Evolutionary conservation across 1,140 invertebrate genomes (phyloP), one percentile per base, ranked within the genome.

Genomic region (Aleiodes sp.): DNA sequence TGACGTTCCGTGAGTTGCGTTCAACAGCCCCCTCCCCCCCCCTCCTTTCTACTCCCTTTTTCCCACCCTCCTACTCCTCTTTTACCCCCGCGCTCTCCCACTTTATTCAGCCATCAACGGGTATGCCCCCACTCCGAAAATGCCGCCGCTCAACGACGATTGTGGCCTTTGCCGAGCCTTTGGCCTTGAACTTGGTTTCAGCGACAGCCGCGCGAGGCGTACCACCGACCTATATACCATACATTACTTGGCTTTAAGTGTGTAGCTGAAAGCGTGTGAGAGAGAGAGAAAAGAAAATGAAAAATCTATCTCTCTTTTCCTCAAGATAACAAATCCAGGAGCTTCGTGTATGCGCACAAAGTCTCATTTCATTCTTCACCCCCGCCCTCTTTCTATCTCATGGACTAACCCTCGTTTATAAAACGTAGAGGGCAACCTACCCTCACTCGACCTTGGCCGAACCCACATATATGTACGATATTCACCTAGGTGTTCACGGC

Each of bases 111-210:
- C 84, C 84, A 81, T 85, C 83, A 84, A 85, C 82, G 80, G 78
- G 70, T 78, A 12, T 35, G 61, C 35, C 21, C 35, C 79, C 80
- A 78, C 82, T 78, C 79, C 78, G 74, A 71, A 61, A 29, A 43
- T 69, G 59, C 72, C 60, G 29, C 59, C 61, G 71, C 76, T 43
- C 60, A 31, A 60, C 67, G 71, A 75, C 75, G 79, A 81, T 84
- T 81, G 83, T 84, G 83, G 84, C 84, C 83, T 86, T 85, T 86
- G 82, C 82, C 80, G 80, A 86, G 85, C 82, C 82, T 86, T 83
- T 85, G 85, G 85, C 90, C 91, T 91, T 91, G 90, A 91, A 92
- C 90, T 91, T 92, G 90, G 88, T 86, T 86, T 86, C 84, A 83
- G 85, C 83, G 86, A 79, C 79, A 84, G 82, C 84, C 83, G 81